phyloP scores from a whole-genome alignment of 2,113 vertebrate species.

The Otocyon megalotis region DNA sequence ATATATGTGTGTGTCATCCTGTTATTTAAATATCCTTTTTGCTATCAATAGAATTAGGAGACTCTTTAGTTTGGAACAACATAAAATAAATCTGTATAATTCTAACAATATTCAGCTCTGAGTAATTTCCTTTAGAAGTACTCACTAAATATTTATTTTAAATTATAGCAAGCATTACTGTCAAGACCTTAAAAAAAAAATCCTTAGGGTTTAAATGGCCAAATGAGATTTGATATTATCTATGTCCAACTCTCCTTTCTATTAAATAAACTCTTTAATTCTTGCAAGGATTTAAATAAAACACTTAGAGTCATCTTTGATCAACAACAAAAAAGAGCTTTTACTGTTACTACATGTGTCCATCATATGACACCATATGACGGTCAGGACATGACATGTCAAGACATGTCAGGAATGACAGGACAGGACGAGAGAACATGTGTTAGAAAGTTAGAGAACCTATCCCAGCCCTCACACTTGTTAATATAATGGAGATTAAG shows the following conservation, averaged over 20 bases:
- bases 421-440: neutral
- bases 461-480: neutral
- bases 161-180: neutral
- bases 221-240: neutral
- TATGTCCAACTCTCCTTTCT: neutral
- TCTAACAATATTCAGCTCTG: neutral
- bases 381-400: neutral
- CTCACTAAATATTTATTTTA: constrained; percentile 13
- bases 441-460: neutral
- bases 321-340: neutral
- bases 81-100: constrained; percentile 12
- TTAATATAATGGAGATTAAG: neutral
- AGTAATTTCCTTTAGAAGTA: constrained; percentile 14
- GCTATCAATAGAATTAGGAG: neutral
- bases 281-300: neutral
- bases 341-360: no score
- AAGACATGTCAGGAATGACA: neutral
- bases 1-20: neutral
- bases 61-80: neutral
- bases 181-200: neutral
- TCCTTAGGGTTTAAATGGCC: neutral
- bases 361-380: neutral
- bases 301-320: neutral
- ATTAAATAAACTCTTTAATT: neutral
- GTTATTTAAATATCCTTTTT: neutral